Evolutionary conservation across 2,797 vertebrate genomes (phyloP).

Genomic region (Buceros bicornis): DNA sequence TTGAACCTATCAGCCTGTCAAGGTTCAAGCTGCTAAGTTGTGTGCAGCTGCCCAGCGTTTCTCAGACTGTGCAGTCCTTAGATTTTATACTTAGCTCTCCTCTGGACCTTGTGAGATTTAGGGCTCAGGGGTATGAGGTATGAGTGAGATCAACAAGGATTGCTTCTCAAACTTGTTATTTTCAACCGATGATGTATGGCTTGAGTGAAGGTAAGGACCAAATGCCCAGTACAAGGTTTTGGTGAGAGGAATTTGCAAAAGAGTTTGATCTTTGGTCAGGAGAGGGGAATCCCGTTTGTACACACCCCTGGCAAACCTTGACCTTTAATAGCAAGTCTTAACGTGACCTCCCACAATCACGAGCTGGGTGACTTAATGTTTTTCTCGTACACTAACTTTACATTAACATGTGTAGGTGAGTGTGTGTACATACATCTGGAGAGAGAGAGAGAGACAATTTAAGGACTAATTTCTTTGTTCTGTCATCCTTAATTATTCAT

Average conservation of each 20-base stretch:
- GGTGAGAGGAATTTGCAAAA: background rate
- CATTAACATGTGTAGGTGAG: slow-evolving; percentile 20
- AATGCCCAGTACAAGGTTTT: background rate
- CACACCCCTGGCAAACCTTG: background rate
- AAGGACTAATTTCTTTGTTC: slow-evolving; percentile 14
- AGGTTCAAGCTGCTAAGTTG: background rate
- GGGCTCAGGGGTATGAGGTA: background rate
- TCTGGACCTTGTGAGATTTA: background rate
- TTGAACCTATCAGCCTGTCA: background rate
- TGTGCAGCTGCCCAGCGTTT: background rate
- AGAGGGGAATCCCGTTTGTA: background rate
- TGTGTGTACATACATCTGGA: slow-evolving; percentile 9
- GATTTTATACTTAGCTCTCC: background rate
- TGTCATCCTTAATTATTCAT: slow-evolving; percentile 76
- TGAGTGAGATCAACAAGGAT: background rate
- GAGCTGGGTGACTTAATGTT: background rate
- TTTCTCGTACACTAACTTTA: background rate
- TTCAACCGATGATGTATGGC: background rate
- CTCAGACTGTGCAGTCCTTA: background rate
- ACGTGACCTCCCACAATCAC: background rate
- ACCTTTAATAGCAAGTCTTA: background rate
- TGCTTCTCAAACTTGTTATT: background rate
- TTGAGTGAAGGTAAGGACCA: background rate
- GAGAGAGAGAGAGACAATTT: slow-evolving; percentile 12
- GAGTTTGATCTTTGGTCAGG: background rate